These are phyloP conservation scores for Adrianichthys oophorus DNA, from an alignment of 2,797 vertebrate genomes.

Conservation along the genomic window DNA sequence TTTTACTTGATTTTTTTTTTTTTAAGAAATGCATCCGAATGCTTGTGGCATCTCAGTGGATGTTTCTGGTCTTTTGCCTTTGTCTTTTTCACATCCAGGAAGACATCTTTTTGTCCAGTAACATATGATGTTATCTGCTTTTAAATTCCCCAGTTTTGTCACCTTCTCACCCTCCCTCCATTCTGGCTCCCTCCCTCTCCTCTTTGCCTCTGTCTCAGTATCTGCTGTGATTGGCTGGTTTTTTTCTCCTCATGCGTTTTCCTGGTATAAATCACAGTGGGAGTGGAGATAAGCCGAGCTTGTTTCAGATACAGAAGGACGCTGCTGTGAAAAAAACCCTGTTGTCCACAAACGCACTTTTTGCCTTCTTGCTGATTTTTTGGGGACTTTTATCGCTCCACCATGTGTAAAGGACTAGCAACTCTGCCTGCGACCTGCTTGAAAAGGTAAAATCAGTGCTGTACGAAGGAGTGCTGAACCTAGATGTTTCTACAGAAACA, in stretches of 20 bases:
- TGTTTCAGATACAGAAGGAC: constrained; percentile 31
- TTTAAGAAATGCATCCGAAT: too few species aligned
- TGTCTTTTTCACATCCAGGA: not conserved
- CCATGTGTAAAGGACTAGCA: constrained; percentile 93
- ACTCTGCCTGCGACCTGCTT: constrained; percentile 91
- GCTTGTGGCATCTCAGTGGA: too few species aligned
- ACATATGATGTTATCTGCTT: not conserved
- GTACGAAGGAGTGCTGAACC: not conserved
- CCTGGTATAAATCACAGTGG: constrained; percentile 61
- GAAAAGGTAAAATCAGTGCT: constrained; percentile 79
- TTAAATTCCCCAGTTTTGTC: not conserved
- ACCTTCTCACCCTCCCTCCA: not conserved
- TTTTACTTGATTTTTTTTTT: too few species aligned
- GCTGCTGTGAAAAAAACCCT: constrained; percentile 13
- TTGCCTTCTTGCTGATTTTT: constrained; percentile 10
- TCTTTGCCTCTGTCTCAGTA: not conserved
- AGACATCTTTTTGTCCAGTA: constrained; percentile 37
- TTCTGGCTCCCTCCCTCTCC: not conserved
- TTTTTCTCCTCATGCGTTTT: constrained; percentile 23
- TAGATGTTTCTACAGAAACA: not conserved
- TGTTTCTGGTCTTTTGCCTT: too few species aligned
- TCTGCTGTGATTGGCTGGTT: constrained; percentile 62
- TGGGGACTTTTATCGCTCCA: constrained; percentile 47
- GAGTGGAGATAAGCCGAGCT: constrained; percentile 61
- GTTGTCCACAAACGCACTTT: constrained; percentile 6